Evolutionary conservation across 2,797 vertebrate species (phyloP), one percentile per base, ranked within the genome.

Genomic region (Toxotes lorentzi): DNA sequence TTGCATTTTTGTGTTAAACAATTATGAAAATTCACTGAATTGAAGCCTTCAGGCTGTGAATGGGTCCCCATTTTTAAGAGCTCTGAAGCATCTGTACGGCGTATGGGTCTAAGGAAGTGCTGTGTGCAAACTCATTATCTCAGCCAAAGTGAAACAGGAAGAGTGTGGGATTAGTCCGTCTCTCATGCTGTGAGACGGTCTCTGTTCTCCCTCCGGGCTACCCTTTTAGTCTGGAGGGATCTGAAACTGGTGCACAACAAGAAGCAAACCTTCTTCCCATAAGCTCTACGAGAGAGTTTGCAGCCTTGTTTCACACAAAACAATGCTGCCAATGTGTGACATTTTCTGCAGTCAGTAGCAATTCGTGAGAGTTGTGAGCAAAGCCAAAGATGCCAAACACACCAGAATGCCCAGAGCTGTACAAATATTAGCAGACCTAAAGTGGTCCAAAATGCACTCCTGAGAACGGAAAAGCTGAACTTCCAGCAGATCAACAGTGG

Each of bases 51-150:
- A 34, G 43, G 30, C n/a, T 34, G 30, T 69, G 45, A 63, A 51
- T 41, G 8, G 34, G 4, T 50, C 21, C 23, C 32, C 8, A 51
- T 35, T 58, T 69, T 64, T 14, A 67, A 63, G 38, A 90, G 76
- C 71, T 84, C 84, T 89, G 89, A 90, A 91, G 94, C 95, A 96
- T 94, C 91, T 95, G 92, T 75, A 78, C 38, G 57, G 74, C 93
- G 94, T 81, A 93, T 94, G 93, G 85, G 32, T 50, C 17, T 73
- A 60, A 40, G 59, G 73, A 83, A 86, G 76, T 6, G 4, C 41
- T 14, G 30, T 77, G 73, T 83, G 83, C 83, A 87, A 92, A 93
- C 85, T 84, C 82, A 88, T 87, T 81, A 89, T 77, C 59, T 89
- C 66, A 73, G 86, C 85, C 83, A 74, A 89, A 93, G 86, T 70